Evolutionary conservation across 2,888 invertebrate species (phyloP), one percentile per base, ranked within the genome.

Genomic region (Torymus auratus): DNA sequence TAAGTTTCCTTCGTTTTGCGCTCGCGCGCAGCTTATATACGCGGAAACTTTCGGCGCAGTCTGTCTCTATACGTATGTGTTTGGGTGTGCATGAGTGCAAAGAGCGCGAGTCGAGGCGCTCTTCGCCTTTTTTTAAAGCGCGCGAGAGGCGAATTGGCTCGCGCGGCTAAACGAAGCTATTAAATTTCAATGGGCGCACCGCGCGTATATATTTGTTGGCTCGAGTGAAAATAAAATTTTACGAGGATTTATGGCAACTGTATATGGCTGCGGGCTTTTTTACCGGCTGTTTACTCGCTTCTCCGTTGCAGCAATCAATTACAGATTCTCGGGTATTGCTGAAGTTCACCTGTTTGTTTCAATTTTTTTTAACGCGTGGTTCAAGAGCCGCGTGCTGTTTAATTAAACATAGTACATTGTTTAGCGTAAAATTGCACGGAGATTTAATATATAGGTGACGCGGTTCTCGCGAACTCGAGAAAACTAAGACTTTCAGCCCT

Each of bases 1-100:
- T 82, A 84, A 85, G 83, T 85, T 86, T 80, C 69, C 74, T 56
- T 23, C 55, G 17, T 14, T 55, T 64, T 61, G 13, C 56, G n/a
- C 14, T 2, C 52, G 15, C 52, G 41, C 41, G 70, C 69, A 41
- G 76, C 76, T 77, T 72, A 58, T 72, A 58, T 58, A 70, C 64
- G 58, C 15, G 64, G 70, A 69, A 23, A 17, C 52, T 65, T 75
- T 75, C 74, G 52, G 17, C 7, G 41, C 41, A 41, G 41, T 41
- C 5, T 41, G 41, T 41, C 41, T 41, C 7, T 41, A 1, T 41
- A 5, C 7, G 7, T 41, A 7, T 7, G 41, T 41, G 7, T 41
- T 0, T 41, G 7, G 13, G 50, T 41, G 65, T 23, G 41, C 14
- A 55, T 62, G 15, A 53, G 58, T 17, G 14, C 65, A 2, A n/a